phyloP scores from a whole-genome alignment of 2,113 vertebrate genomes.

The Apaloderma vittatum region DNA sequence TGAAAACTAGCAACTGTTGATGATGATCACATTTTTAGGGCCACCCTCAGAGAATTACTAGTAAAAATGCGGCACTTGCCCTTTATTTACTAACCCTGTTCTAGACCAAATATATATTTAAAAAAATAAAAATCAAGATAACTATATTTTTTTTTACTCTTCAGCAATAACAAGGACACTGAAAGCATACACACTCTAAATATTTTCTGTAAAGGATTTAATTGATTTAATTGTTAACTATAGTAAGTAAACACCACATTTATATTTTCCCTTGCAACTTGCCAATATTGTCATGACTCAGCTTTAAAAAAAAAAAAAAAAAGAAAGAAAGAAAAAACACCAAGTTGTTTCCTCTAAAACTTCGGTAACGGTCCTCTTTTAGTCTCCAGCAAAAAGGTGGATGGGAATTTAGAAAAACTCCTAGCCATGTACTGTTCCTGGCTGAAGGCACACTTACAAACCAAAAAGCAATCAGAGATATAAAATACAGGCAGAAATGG shows the following conservation, averaged over 20 bases:
- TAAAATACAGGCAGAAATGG: background rate
- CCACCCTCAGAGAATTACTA: background rate
- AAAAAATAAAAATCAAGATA: background rate
- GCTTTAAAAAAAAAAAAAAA: background rate
- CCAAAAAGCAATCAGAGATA: background rate
- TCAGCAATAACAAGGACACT: background rate
- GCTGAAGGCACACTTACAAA: background rate
- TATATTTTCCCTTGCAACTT: background rate
- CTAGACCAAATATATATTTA: background rate
- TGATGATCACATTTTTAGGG: background rate
- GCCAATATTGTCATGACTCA: background rate
- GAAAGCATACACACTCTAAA: background rate
- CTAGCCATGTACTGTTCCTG: background rate
- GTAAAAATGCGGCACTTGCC: background rate
- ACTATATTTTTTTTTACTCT: background rate
- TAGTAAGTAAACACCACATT: conserved; percentile 20
- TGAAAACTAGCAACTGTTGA: background rate
- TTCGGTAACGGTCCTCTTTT: conserved; percentile 11
- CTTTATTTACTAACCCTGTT: background rate
- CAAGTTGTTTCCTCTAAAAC: background rate
- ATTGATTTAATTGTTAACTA: background rate
- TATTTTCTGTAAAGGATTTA: background rate
- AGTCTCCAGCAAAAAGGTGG: background rate
- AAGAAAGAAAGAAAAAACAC: background rate
- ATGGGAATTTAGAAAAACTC: background rate